These are phyloP conservation scores for Leucophenga maculata DNA, from an alignment of 2,888 invertebrate genomes.

Conservation along the genomic window DNA sequence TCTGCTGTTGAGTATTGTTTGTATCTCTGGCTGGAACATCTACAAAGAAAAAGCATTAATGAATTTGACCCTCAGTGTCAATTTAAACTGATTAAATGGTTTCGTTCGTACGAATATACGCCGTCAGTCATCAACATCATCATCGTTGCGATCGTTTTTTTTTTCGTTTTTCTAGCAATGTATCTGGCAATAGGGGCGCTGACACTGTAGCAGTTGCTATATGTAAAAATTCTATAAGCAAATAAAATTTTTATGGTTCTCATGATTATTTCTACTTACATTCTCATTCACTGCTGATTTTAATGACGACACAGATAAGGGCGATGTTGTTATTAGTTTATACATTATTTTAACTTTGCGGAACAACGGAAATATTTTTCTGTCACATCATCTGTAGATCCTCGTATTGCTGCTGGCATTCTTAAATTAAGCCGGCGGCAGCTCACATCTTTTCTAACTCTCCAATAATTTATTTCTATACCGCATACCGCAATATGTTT, in stretches of 20 bases:
- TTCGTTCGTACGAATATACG: neutral
- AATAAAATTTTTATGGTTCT: neutral
- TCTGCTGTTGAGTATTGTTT: neutral
- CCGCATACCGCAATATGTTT: neutral
- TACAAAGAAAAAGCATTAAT: conserved; percentile 60
- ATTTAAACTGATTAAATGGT: conserved; percentile 69
- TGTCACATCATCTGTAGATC: no score
- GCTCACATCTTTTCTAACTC: neutral
- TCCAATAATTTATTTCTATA: neutral
- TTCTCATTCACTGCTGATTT: neutral
- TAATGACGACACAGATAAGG: no score
- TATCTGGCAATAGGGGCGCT: conserved; percentile 8
- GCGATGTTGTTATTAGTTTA: no score
- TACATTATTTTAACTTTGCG: neutral
- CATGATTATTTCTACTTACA: neutral
- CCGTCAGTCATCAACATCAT: conserved; percentile 43
- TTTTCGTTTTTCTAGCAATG: neutral
- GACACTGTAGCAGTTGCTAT: neutral
- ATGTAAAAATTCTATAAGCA: no score
- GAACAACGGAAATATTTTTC: neutral
- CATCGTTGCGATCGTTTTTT: neutral
- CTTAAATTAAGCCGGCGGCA: neutral
- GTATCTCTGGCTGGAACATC: neutral
- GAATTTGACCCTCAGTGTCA: conserved; percentile 71
- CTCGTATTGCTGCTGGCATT: no score